Evolutionary conservation across 2,888 invertebrate genomes (phyloP).

Genomic region (Macrosiphum euphorbiae): DNA sequence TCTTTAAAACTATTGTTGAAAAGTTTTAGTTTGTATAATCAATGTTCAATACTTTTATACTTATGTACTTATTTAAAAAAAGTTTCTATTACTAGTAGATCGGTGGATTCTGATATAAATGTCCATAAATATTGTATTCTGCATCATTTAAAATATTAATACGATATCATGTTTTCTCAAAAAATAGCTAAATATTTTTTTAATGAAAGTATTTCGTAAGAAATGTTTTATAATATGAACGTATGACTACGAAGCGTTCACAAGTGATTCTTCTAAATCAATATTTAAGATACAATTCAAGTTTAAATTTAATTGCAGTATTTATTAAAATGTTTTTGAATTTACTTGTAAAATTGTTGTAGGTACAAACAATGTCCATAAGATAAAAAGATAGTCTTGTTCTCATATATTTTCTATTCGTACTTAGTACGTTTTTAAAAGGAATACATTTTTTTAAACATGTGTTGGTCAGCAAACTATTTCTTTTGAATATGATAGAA

Average conservation of each 20-base stretch:
- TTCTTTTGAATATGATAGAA: neutral
- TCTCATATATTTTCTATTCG: neutral
- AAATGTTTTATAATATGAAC: neutral
- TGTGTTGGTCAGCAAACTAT: neutral
- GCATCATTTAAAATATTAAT: neutral
- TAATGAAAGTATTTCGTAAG: neutral
- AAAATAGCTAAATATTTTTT: neutral
- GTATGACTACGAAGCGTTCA: neutral
- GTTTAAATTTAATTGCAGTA: neutral
- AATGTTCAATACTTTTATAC: neutral
- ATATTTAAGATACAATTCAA: neutral
- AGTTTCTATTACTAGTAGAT: neutral
- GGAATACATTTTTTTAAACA: neutral
- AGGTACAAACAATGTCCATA: neutral
- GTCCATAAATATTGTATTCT: neutral
- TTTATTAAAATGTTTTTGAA: neutral
- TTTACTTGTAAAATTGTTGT: neutral
- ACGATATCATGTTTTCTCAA: neutral
- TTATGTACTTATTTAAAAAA: neutral
- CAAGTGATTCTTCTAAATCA: neutral
- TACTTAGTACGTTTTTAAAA: neutral
- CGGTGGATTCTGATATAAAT: neutral
- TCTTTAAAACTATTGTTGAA: neutral
- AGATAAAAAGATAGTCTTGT: neutral
- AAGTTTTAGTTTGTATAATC: neutral